Evolutionary conservation across 2,797 vertebrate species (phyloP).

Genomic region (Notolepis coatsorum): DNA sequence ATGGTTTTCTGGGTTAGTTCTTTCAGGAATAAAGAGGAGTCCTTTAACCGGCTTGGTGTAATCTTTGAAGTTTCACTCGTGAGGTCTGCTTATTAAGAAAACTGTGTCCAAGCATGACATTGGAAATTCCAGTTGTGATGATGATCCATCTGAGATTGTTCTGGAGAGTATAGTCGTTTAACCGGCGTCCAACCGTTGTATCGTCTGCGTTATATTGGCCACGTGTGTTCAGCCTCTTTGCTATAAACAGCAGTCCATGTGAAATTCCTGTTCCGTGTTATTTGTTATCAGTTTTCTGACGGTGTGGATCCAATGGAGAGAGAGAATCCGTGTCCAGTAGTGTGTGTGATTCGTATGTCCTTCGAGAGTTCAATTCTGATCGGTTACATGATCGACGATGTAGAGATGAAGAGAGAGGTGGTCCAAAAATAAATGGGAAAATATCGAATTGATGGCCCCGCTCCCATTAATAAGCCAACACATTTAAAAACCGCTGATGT

Average conservation of each 20-base stretch:
- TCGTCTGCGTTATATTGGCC: too few species aligned
- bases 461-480: too few species aligned
- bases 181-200: conserved; percentile 29
- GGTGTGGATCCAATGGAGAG: conserved; percentile 15
- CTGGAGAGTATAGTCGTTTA: conserved; percentile 16
- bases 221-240: neutral
- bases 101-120: conserved; percentile 23
- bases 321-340: conserved; percentile 17
- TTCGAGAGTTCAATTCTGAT: conserved; percentile 1
- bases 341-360: neutral
- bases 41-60: neutral
- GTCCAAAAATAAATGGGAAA: conserved; percentile 6
- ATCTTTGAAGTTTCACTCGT: neutral
- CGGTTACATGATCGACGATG: conserved; percentile 37
- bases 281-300: conserved; percentile 12
- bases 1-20: neutral
- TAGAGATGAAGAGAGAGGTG: conserved; percentile 15
- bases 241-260: conserved; percentile 15
- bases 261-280: conserved; percentile 28
- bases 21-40: neutral
- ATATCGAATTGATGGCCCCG: too few species aligned
- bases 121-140: conserved; percentile 16
- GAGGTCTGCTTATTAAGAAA: neutral
- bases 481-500: too few species aligned
- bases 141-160: neutral